phyloP scores from a whole-genome alignment of 2,797 vertebrate genomes.

The Scomberomorus guttatus region DNA sequence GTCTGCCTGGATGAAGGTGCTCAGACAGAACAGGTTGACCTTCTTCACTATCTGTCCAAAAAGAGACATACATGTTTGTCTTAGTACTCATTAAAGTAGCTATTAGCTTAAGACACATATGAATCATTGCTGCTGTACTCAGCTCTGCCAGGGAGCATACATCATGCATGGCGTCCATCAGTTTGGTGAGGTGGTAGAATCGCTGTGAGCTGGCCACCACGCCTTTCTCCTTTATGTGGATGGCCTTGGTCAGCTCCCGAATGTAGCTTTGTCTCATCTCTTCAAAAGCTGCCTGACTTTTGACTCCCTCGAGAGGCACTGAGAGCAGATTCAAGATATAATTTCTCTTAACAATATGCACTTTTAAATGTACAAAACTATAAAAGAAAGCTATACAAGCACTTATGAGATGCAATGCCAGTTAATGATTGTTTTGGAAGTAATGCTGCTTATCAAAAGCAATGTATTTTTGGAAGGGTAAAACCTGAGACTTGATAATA shows the following conservation, averaged over 20 bases:
- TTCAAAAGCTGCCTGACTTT: conserved; percentile 95
- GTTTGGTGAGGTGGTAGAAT: conserved; percentile 96
- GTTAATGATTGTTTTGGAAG: background rate
- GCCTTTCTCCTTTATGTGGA: conserved; percentile 92
- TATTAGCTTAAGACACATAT: background rate
- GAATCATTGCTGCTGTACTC: background rate
- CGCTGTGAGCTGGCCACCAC: conserved; percentile 93
- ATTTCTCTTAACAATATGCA: background rate
- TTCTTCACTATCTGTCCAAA: conserved; percentile 95
- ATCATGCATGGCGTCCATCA: conserved; percentile 97
- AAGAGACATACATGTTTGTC: conserved; percentile 26
- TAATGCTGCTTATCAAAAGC: conserved; percentile 2
- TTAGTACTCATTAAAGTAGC: conserved; percentile 1
- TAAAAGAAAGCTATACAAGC: conserved; percentile 12
- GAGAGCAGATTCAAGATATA: background rate
- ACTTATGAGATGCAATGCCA: background rate
- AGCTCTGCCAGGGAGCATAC: conserved; percentile 55
- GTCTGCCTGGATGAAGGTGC: conserved; percentile 97
- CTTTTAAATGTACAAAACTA: background rate
- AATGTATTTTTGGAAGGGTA: conserved; percentile 11
- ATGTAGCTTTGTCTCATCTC: conserved; percentile 98
- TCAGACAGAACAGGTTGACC: conserved; percentile 97
- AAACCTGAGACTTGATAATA: conserved; percentile 35
- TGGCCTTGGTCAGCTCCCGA: conserved; percentile 93
- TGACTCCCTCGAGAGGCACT: conserved; percentile 98